Percentiles rank a stretch among this genome's conserved stretches.
Evolutionary conservation across 2,113 vertebrate genomes (phyloP).

Genomic region (Penelope pileata): DNA sequence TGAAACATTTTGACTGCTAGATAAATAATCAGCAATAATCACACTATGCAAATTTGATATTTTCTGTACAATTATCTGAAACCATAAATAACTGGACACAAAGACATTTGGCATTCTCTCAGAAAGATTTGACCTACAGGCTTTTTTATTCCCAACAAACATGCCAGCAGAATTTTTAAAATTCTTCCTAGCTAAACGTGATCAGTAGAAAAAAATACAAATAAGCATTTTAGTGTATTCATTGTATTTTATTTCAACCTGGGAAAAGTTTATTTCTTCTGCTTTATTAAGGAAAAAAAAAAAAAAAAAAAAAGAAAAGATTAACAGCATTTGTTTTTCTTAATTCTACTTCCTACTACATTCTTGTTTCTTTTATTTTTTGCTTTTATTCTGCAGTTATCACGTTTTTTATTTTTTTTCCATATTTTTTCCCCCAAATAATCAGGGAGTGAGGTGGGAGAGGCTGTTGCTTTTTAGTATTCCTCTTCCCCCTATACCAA

Average conservation of each 20-base stretch:
- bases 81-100: constrained; percentile 98
- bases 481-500: not conserved
- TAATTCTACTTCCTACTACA: not conserved
- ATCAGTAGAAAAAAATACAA: constrained; percentile 48
- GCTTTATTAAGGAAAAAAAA: not conserved
- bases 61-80: constrained; percentile 97
- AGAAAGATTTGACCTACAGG: constrained; percentile 79
- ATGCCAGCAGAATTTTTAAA: constrained; percentile 75
- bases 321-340: not conserved
- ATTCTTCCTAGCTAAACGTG: constrained; percentile 71
- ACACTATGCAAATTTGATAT: constrained; percentile 99
- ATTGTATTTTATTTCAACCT: constrained; percentile 63
- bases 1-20: constrained; percentile 97
- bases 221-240: constrained; percentile 49
- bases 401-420: constrained; percentile 20
- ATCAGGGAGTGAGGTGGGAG: not conserved
- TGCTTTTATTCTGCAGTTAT: constrained; percentile 35
- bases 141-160: constrained; percentile 78
- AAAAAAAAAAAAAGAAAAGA: not conserved
- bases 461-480: constrained; percentile 19
- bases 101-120: constrained; percentile 97
- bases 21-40: constrained; percentile 99
- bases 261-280: constrained; percentile 14
- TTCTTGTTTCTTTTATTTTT: not conserved
- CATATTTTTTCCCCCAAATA: constrained; percentile 11